Percentiles rank a stretch among this genome's conserved stretches.
phyloP scores from a whole-genome alignment of 2,797 vertebrate genomes.

The Eurystomus glaucurus region DNA sequence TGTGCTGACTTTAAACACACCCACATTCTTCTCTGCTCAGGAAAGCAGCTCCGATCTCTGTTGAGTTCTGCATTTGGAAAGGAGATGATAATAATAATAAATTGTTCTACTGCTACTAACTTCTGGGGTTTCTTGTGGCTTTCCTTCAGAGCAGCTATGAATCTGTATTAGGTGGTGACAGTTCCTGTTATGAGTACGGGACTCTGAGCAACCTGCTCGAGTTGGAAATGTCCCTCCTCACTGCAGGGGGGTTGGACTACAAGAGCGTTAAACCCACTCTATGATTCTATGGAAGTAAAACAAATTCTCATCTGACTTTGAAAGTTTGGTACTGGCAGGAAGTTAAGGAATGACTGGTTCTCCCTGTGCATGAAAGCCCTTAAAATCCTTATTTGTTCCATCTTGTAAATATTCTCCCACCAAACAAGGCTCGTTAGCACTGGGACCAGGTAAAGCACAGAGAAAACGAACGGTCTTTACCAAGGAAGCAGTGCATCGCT shows the following conservation, averaged over 20 bases:
- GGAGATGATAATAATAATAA: neutral
- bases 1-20: neutral
- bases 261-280: no score
- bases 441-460: neutral
- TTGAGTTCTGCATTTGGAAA: neutral
- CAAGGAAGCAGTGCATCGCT: neutral
- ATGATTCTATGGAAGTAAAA: neutral
- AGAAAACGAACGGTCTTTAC: neutral
- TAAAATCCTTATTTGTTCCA: neutral
- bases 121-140: neutral
- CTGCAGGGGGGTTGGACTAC: no score
- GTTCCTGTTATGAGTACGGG: neutral
- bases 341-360: neutral
- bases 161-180: neutral
- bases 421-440: neutral
- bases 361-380: neutral
- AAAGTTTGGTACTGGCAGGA: neutral
- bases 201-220: no score
- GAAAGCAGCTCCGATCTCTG: neutral
- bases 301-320: neutral
- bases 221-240: no score
- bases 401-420: neutral
- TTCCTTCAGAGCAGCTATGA: neutral
- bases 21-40: neutral
- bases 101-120: neutral